Percentiles rank a stretch among this genome's conserved stretches.
These are phyloP conservation scores for Patella ulyssiponensis DNA, from an alignment of 2,888 invertebrate genomes.

Conservation along the genomic window DNA sequence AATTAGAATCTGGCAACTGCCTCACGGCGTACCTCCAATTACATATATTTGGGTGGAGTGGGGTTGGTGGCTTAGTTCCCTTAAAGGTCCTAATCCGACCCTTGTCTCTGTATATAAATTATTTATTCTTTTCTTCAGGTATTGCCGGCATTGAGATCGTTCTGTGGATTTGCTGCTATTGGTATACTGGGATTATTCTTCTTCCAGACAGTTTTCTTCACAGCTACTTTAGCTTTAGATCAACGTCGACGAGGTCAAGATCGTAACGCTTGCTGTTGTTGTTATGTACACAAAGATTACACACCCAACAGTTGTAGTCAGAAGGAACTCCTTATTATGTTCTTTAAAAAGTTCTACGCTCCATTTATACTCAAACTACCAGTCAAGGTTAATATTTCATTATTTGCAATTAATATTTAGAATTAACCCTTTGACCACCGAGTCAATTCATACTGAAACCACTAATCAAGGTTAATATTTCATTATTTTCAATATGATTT, in stretches of 20 bases:
- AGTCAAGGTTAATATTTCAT: slow-evolving; percentile 76
- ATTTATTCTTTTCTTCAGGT: slow-evolving; percentile 74
- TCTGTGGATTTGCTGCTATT: slow-evolving; percentile 85
- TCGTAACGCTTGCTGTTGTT: slow-evolving; percentile 73
- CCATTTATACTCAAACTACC: slow-evolving; percentile 79
- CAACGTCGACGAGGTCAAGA: slow-evolving; percentile 71
- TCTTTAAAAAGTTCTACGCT: slow-evolving; percentile 78
- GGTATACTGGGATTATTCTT: slow-evolving; percentile 83
- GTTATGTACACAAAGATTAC: slow-evolving; percentile 77
- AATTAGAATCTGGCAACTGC: no score
- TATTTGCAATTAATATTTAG: neutral
- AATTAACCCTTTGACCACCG: no score
- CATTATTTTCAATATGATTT: no score
- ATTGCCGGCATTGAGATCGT: slow-evolving; percentile 85
- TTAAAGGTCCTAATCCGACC: no score
- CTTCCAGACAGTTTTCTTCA: slow-evolving; percentile 83
- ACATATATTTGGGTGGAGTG: no score
- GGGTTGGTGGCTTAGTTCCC: no score
- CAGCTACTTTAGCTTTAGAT: slow-evolving; percentile 83
- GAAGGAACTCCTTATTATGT: slow-evolving; percentile 76
- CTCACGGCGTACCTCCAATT: no score
- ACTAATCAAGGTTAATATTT: slow-evolving; percentile 41
- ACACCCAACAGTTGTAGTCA: slow-evolving; percentile 76
- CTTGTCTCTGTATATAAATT: neutral
- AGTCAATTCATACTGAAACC: neutral